Base-by-base conservation (phyloP, 1,140 invertebrate genomes). In the Apis dorsata region DNA sequence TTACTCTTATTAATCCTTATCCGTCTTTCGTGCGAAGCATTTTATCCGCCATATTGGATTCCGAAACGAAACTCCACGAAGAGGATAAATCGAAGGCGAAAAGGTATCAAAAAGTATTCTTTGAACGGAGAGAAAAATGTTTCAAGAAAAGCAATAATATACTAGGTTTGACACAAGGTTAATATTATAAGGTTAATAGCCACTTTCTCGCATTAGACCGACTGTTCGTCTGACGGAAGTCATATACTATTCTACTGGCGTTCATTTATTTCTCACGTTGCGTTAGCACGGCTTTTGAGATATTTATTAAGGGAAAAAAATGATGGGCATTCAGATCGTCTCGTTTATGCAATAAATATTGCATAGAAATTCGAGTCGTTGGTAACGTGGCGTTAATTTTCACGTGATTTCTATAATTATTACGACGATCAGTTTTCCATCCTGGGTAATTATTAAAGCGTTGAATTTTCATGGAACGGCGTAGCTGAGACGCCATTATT, bases 401-500 rank as follows among this genome's bases (percentile, higher is more conserved):
- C 2, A 12, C n/a, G 15, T 17, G 2, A 24, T 5, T 66, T 10
- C 19, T 57, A 5, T 57, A 57, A 57, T 59, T 79, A 3, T 13
- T n/a, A 24, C 65, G 34, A 44, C 65, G 34, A 19, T 11, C 9
- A 21, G 15, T 72, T 34, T 79, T 60, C 55, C 44, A 5, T 21
- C 21, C 8, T 0, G 8, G 9, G 0, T 19, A 28, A 63, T 62
- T 71, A 13, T 8, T 24, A 62, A 71, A 49, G 49, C n/a, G 28
- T 3, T 8, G 15, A 53, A 81, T 75, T 75, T 81, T 81, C 72
- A n/a, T 17, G 19, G 62, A 60, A n/a, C n/a, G 19, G 62, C 70
- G 53, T 51, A 5, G 9, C 53, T 59, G 49, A 2, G 13, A 8
- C 63, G n/a, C 24, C 62, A 51, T 81, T 74, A 81, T 66, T 57